Base-by-base conservation (phyloP, 2,113 vertebrate species). In the Pandion haliaetus region DNA sequence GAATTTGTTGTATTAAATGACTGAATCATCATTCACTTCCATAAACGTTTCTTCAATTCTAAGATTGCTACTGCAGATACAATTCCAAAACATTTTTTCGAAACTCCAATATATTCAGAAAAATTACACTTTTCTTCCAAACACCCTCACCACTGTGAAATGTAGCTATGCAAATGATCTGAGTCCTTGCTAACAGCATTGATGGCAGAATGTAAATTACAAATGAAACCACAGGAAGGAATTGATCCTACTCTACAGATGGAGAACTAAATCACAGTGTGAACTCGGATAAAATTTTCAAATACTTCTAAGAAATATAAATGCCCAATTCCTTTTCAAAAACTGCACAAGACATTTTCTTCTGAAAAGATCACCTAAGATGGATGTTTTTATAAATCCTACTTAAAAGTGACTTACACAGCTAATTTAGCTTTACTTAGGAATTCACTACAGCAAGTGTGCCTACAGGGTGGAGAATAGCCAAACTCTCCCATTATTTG, bases 181-280 rank as follows among this genome's bases (percentile, higher is more conserved):
- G 34, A 66, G 63, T 81, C 67, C 42, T 80, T 92, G 73, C 71
- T 57, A 96, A 61, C 14, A 2, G 11, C 65, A 90, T 12, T 92
- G 65, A 74, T 59, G 78, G 55, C 47, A 88, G 65, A 84, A 94
- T 84, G 59, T 20, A 76, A 90, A 71, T 92, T 67, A 88, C 47
- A 95, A 84, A 91, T 61, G 31, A 93, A 94, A 54, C 49, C 65
- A 88, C 15, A 61, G 65, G 44, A 95, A 90, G 83, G 78, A 92
- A 84, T 42, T 71, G 52, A 83, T 82, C 47, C 14, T 83, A 45
- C 61, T 89, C 25, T 61, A 79, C 84, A 96, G 61, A 95, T 67
- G 76, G 88, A 94, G 72, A 94, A 92, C 34, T 71, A 76, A 94
- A 34, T 90, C 86, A 92, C 47, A 69, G 13, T 26, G 36, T 79